These are phyloP conservation scores for Brachionus rubens DNA, from an alignment of 1,140 invertebrate species.

Conservation along the genomic window DNA sequence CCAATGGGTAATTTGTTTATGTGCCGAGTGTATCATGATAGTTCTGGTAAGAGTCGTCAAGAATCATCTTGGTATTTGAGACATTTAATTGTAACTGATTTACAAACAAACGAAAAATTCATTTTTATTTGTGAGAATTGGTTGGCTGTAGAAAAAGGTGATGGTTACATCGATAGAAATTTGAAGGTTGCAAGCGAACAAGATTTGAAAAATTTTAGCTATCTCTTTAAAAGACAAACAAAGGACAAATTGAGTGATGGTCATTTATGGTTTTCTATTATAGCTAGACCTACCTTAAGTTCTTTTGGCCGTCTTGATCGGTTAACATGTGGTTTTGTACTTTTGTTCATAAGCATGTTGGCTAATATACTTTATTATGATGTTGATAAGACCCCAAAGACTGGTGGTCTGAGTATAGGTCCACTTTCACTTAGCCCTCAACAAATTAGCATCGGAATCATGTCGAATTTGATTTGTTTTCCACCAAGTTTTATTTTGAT, in stretches of 20 bases:
- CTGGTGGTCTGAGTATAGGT: slow-evolving; percentile 57
- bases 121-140: too few species aligned
- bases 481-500: slow-evolving; percentile 64
- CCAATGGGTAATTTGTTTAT: slow-evolving; percentile 46
- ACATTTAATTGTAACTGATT: too few species aligned
- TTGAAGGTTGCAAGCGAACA: slow-evolving; percentile 51
- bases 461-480: slow-evolving; percentile 61
- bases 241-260: slow-evolving; percentile 55
- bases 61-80: slow-evolving; percentile 58
- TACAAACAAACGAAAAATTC: too few species aligned
- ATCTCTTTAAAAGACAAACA: not conserved
- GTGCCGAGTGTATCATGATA: slow-evolving; percentile 53
- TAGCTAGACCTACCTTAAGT: slow-evolving; percentile 61
- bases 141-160: slow-evolving; percentile 65
- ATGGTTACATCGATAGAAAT: slow-evolving; percentile 64
- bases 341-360: slow-evolving; percentile 63
- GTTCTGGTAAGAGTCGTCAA: slow-evolving; percentile 60
- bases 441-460: slow-evolving; percentile 58
- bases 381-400: slow-evolving; percentile 50
- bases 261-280: slow-evolving; percentile 65
- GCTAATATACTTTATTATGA: slow-evolving; percentile 66
- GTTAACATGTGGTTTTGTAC: slow-evolving; percentile 63
- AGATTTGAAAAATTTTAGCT: not conserved
- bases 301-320: slow-evolving; percentile 60
- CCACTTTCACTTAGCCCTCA: slow-evolving; percentile 60